Conservation (phyloP, 2,797 vertebrate species). For the Pipistrellus kuhlii region DNA sequence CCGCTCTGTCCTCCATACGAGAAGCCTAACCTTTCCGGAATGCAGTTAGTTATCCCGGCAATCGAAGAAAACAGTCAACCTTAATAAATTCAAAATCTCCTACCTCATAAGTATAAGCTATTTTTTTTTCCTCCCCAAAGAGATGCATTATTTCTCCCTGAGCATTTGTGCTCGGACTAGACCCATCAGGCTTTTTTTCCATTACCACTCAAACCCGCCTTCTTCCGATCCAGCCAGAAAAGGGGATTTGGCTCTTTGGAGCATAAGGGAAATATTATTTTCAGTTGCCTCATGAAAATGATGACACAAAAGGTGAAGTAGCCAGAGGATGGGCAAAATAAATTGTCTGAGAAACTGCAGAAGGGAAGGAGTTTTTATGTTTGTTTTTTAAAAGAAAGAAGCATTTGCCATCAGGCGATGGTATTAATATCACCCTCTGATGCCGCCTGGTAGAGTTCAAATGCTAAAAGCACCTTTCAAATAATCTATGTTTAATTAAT, state of each 20-base stretch:
- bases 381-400: slow-evolving; percentile 43
- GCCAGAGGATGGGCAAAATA: slow-evolving; percentile 69
- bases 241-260: slow-evolving; percentile 68
- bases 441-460: slow-evolving; percentile 64
- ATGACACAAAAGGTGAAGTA: slow-evolving; percentile 76
- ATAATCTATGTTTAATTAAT: slow-evolving; percentile 82
- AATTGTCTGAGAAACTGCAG: slow-evolving; percentile 61
- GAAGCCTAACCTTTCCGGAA: slow-evolving; percentile 73
- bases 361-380: slow-evolving; percentile 50
- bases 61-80: slow-evolving; percentile 65
- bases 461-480: slow-evolving; percentile 74
- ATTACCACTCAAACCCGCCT: slow-evolving; percentile 54
- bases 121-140: slow-evolving; percentile 37
- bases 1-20: not conserved
- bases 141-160: slow-evolving; percentile 67
- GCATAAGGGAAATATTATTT: slow-evolving; percentile 77
- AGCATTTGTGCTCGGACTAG: slow-evolving; percentile 66
- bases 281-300: slow-evolving; percentile 75
- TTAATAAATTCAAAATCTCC: slow-evolving; percentile 78
- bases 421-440: slow-evolving; percentile 57
- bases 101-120: slow-evolving; percentile 71
- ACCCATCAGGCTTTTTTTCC: slow-evolving; percentile 36
- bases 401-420: slow-evolving; percentile 25
- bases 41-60: slow-evolving; percentile 69
- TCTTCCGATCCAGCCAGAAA: slow-evolving; percentile 54